phyloP scores from a whole-genome alignment of 2,797 vertebrate species.

The Calcarius lapponicus region DNA sequence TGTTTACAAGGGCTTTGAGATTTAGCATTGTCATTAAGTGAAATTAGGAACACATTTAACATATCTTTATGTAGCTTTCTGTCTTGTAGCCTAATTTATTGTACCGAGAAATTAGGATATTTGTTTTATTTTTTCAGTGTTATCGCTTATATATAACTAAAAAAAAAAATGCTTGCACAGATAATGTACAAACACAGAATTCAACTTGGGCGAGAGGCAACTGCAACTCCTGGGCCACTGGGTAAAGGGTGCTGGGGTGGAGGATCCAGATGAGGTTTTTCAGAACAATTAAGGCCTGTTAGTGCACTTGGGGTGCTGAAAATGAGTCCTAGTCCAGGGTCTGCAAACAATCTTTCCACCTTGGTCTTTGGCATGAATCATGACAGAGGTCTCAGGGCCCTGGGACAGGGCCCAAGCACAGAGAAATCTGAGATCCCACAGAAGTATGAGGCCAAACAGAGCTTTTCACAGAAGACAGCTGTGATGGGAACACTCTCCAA shows the following conservation, averaged over 20 bases:
- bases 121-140: not conserved
- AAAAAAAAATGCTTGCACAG: not conserved
- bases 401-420: not conserved
- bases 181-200: rapidly evolving
- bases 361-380: not conserved
- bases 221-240: not conserved
- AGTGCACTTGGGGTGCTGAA: not conserved
- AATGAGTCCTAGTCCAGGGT: rapidly evolving
- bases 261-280: not conserved
- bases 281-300: not conserved
- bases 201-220: not conserved
- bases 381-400: not conserved
- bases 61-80: not conserved
- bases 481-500: not conserved
- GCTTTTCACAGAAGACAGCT: not conserved
- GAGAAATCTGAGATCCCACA: not conserved
- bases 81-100: not conserved
- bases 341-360: not conserved
- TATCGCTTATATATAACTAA: not conserved
- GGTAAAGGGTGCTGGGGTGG: not conserved
- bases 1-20: not conserved
- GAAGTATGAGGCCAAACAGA: not conserved
- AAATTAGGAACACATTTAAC: not conserved
- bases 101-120: not conserved
- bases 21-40: not conserved